Conservation (phyloP, 2,113 vertebrate species). For the Pelodiscus sinensis region DNA sequence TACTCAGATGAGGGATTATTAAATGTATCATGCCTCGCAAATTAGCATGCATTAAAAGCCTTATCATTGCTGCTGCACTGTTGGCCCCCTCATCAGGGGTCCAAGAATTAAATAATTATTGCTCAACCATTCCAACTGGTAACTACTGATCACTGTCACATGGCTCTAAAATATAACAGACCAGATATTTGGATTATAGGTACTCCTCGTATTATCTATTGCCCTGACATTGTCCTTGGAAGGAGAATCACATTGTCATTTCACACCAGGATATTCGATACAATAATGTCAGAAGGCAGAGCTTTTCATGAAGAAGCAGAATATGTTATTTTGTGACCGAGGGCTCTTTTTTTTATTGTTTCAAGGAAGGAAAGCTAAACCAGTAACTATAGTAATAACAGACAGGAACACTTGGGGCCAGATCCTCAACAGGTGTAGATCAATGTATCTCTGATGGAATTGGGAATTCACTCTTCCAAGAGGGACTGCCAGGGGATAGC, state of each 20-base stretch:
- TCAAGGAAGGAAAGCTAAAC: background rate
- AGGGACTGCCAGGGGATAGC: background rate
- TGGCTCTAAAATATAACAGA: background rate
- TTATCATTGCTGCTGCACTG: conserved; percentile 12
- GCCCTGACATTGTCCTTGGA: background rate
- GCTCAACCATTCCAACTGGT: background rate
- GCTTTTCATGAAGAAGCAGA: background rate
- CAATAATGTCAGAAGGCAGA: background rate
- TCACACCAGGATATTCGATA: background rate
- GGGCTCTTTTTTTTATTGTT: background rate
- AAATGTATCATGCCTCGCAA: conserved; percentile 64
- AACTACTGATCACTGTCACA: background rate
- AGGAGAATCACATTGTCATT: background rate
- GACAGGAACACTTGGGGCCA: background rate
- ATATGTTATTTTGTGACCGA: background rate
- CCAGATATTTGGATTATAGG: background rate
- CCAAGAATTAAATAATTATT: conserved; percentile 10
- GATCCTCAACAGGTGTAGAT: background rate
- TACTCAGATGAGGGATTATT: conserved; percentile 70
- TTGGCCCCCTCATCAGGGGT: conserved; percentile 14
- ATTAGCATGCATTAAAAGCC: conserved; percentile 64
- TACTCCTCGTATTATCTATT: background rate
- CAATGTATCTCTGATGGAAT: background rate
- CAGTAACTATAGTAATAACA: conserved; percentile 46
- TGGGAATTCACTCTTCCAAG: background rate